phyloP scores from a whole-genome alignment of 2,113 vertebrate genomes.

The Athene cunicularia region DNA sequence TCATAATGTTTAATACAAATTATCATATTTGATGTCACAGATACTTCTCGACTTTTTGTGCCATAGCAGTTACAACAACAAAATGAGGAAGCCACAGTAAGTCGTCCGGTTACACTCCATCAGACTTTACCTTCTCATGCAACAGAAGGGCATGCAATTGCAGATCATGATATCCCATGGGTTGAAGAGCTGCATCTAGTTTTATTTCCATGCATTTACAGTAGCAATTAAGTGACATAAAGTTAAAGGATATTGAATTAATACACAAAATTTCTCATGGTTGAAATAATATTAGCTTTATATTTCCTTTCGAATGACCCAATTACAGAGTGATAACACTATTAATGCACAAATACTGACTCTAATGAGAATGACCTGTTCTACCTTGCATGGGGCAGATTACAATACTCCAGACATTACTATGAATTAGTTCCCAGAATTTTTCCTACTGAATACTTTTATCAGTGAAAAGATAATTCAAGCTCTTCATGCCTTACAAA shows the following conservation, averaged over 20 bases:
- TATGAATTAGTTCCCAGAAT: neutral
- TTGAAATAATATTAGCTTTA: neutral
- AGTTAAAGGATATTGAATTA: neutral
- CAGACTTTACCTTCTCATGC: neutral
- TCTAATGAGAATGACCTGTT: neutral
- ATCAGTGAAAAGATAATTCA: neutral
- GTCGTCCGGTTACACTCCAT: neutral
- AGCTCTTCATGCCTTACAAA: neutral
- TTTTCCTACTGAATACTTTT: neutral
- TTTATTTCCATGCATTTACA: neutral
- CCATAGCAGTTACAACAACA: neutral
- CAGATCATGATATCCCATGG: neutral
- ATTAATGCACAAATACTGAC: neutral
- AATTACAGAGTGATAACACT: neutral
- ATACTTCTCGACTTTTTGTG: neutral
- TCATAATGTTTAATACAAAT: neutral
- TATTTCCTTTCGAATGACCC: neutral
- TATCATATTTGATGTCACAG: constrained; percentile 13
- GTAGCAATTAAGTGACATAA: neutral
- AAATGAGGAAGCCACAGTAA: neutral
- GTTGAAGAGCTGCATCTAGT: neutral
- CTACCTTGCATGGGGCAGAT: neutral
- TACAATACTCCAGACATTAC: neutral
- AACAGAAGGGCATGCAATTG: neutral
- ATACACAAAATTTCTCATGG: neutral